Percentiles rank a stretch among this genome's conserved stretches.
Conservation (phyloP, 2,113 vertebrate species). For the Dinomys branickii region DNA sequence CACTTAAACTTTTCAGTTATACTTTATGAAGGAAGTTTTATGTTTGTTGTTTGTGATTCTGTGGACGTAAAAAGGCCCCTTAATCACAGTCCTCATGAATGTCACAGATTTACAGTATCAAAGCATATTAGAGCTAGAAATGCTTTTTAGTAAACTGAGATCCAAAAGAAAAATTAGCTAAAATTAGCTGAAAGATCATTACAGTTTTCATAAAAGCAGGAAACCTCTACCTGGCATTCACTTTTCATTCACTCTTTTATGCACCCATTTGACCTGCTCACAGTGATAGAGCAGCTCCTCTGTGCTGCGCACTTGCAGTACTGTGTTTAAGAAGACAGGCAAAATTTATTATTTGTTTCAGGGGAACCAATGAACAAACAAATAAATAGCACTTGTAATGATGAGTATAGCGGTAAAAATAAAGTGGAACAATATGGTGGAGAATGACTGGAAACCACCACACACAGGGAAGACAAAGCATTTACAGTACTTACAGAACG, state of each 20-base stretch:
- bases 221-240: neutral
- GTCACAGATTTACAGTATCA: neutral
- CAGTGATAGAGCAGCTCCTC: neutral
- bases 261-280: neutral
- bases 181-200: neutral
- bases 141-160: conserved; percentile 14
- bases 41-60: conserved; percentile 47
- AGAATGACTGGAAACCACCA: neutral
- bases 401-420: neutral
- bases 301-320: neutral
- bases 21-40: conserved; percentile 59
- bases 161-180: neutral
- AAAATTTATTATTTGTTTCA: neutral
- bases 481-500: neutral
- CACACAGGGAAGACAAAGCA: neutral
- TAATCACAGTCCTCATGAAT: neutral
- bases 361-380: neutral
- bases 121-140: neutral
- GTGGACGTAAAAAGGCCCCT: neutral
- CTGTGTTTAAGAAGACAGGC: neutral
- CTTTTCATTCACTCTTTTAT: neutral
- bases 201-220: neutral
- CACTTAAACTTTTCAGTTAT: conserved; percentile 66
- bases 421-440: neutral
- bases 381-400: neutral